Base-by-base conservation (phyloP, 2,113 vertebrate species). In the Australoheros scitulus region DNA sequence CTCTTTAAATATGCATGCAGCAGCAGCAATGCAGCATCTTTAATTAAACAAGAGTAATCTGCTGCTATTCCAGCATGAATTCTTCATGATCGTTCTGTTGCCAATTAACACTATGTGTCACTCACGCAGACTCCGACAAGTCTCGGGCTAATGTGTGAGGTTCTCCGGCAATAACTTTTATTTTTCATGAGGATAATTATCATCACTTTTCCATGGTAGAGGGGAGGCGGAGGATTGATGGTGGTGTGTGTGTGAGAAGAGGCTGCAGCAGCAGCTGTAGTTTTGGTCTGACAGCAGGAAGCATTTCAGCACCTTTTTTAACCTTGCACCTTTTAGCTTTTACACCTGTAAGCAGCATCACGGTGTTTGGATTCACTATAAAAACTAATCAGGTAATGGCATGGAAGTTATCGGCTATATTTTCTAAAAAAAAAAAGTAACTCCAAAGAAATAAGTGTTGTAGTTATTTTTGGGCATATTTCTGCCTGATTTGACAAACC, bases 41-140 rank as follows among this genome's bases (percentile, higher is more conserved):
- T 94, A 94, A 95, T 95, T 94, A 95, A 94, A 91, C 81, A 22
- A 76, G 75, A 92, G 91, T 88, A 92, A 94, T 91, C 89, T 58
- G 61, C 84, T 77, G 91, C 93, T 94, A 89, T 93, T 93, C 87
- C 93, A 83, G 80, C 87, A 92, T 94, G 90, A 93, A 93, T 94
- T 92, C 92, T 93, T 94, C 93, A 93, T 93, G 89, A 91, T 85
- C 61, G 56, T 81, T 86, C 75, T 83, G 90, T 68, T 82, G 89
- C 91, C 89, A 92, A 93, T 94, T 93, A 93, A 90, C 87, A 65
- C 80, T 17, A 41, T 10, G 58, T 63, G 10, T 60, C 84, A 57
- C 79, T 60, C 80, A 59, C 3, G 5, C 26, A 43, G 13, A 61
- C 77, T 36, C 50, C 5, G 11, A 65, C 32, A n/a, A 26, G 65